These are phyloP conservation scores for Saturnia japonica DNA, from an alignment of 2,888 invertebrate species.

Conservation along the genomic window DNA sequence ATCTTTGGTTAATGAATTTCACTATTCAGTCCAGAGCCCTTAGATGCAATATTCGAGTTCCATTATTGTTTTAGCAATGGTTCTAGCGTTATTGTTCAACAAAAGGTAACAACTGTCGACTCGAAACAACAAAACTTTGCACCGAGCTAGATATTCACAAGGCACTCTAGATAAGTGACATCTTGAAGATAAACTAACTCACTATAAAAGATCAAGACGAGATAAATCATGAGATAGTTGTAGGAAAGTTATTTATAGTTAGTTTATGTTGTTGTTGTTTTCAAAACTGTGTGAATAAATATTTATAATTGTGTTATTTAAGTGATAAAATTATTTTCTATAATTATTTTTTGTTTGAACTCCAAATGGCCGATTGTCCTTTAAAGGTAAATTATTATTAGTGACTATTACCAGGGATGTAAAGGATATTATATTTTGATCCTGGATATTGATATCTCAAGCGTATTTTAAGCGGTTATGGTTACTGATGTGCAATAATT, in stretches of 20 bases:
- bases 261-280: neutral
- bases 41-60: too few relatives aligned
- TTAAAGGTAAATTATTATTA: neutral
- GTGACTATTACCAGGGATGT: too few relatives aligned
- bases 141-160: slow-evolving; percentile 5
- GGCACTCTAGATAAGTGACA: slow-evolving; percentile 1
- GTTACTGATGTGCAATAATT: too few relatives aligned
- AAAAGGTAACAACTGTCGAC: neutral
- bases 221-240: slow-evolving; percentile 9
- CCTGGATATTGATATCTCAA: too few relatives aligned
- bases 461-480: too few relatives aligned
- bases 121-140: slow-evolving; percentile 3
- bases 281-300: neutral
- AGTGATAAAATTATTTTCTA: neutral
- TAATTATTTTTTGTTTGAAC: neutral
- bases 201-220: slow-evolving; percentile 11
- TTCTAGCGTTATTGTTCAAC: too few relatives aligned
- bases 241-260: neutral
- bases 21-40: too few relatives aligned
- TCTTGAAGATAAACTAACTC: slow-evolving; percentile 12
- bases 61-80: too few relatives aligned
- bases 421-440: too few relatives aligned
- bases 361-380: neutral
- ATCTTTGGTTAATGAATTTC: too few relatives aligned
- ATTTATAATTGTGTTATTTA: neutral